Conservation (phyloP, 2,797 vertebrate species). For the Perodicticus potto region DNA sequence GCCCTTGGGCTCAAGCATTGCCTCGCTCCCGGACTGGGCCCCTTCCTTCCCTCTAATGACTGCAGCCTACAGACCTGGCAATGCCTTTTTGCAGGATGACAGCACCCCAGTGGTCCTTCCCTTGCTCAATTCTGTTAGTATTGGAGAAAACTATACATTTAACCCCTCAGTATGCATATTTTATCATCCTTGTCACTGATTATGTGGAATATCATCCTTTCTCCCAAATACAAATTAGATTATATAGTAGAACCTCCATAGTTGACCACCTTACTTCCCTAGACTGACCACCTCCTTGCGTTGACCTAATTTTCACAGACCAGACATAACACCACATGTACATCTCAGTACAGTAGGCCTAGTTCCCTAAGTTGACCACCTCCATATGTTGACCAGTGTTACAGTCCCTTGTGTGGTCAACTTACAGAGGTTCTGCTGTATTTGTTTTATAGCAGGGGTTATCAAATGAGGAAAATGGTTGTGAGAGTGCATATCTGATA, state of each 20-base stretch:
- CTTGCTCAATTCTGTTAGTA: background rate
- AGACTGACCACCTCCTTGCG: too few relatives aligned
- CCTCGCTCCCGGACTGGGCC: background rate
- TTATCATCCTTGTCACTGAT: background rate
- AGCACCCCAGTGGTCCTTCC: background rate
- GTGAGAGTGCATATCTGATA: background rate
- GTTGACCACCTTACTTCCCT: too few relatives aligned
- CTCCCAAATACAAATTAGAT: background rate
- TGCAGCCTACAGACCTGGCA: background rate
- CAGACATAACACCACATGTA: too few relatives aligned
- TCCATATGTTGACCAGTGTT: too few relatives aligned
- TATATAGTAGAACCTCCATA: too few relatives aligned
- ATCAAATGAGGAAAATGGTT: background rate
- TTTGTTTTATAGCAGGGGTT: background rate
- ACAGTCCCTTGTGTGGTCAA: too few relatives aligned
- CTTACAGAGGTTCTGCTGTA: too few relatives aligned
- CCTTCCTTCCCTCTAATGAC: background rate
- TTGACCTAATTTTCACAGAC: too few relatives aligned
- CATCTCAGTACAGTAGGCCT: too few relatives aligned
- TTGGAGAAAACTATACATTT: background rate
- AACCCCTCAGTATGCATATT: fast-evolving
- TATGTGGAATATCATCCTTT: background rate
- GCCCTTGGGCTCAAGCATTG: background rate
- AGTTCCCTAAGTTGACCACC: too few relatives aligned
- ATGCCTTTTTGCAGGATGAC: background rate